phyloP scores from a whole-genome alignment of 1,140 invertebrate species.

The Cardiocondyla obscurior region DNA sequence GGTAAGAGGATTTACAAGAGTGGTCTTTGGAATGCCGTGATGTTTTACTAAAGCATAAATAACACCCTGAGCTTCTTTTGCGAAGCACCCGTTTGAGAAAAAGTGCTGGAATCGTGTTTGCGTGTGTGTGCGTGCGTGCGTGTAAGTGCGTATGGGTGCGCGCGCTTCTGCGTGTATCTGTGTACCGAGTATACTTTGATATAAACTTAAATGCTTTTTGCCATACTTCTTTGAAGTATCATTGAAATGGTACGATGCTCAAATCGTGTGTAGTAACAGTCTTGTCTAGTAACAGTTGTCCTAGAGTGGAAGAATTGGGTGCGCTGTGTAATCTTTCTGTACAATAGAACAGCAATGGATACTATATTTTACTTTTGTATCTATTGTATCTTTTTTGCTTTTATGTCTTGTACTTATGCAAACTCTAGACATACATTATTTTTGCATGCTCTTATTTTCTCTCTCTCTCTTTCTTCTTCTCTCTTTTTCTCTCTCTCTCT shows the following conservation, averaged over 20 bases:
- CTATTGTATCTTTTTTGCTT: conserved; percentile 6
- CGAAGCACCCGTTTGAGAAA: conserved; percentile 26
- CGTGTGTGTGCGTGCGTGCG: not conserved
- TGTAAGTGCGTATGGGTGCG: conserved; percentile 3
- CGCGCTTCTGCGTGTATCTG: no score
- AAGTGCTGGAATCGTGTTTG: conserved; percentile 3
- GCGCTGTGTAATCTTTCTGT: conserved; percentile 62
- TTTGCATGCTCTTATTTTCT: conserved; percentile 23
- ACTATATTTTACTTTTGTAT: conserved; percentile 34
- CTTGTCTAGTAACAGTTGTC: conserved; percentile 69
- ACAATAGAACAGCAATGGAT: conserved; percentile 14
- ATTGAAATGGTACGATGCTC: conserved; percentile 71
- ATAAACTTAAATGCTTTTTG: conserved; percentile 69
- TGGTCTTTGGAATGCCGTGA: conserved; percentile 51
- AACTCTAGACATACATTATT: not conserved
- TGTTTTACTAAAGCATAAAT: conserved; percentile 30
- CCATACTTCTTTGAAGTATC: conserved; percentile 70
- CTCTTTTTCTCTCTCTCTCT: not conserved
- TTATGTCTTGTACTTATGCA: conserved; percentile 56
- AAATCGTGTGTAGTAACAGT: conserved; percentile 71
- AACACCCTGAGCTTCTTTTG: conserved; percentile 55
- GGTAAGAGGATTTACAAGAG: conserved; percentile 51
- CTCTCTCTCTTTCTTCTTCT: not conserved
- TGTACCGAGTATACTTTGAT: conserved; percentile 57
- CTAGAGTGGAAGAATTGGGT: conserved; percentile 66